Evolutionary conservation across 2,888 invertebrate genomes (phyloP).

Genomic region (Myopa tessellatipennis): DNA sequence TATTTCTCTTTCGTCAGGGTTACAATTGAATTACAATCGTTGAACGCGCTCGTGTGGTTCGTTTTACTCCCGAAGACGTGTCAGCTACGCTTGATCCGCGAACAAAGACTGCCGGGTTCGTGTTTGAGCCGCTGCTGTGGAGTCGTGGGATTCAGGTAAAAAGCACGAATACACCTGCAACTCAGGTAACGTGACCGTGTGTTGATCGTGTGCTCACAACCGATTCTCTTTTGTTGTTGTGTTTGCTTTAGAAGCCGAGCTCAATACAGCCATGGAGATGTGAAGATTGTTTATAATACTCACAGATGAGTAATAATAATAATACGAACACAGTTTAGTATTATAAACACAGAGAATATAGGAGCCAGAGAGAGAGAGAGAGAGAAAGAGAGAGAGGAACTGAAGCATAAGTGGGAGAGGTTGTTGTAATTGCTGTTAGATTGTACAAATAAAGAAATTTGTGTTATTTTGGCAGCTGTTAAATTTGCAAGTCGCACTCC

Average conservation of each 20-base stretch:
- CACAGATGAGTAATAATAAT: neutral
- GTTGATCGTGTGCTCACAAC: constrained; percentile 4
- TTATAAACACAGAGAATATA: neutral
- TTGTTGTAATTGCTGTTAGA: too few species aligned
- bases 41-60: constrained; percentile 39
- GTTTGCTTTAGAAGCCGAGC: constrained; percentile 6
- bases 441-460: too few species aligned
- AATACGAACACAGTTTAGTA: neutral
- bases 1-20: constrained; percentile 8
- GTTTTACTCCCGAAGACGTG: constrained; percentile 60
- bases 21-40: constrained; percentile 16
- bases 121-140: constrained; percentile 15
- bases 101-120: constrained; percentile 58
- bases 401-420: too few species aligned
- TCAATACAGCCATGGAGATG: neutral
- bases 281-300: neutral
- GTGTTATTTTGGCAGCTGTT: too few species aligned
- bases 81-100: constrained; percentile 62
- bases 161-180: constrained; percentile 8
- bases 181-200: constrained; percentile 5
- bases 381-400: neutral
- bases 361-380: neutral
- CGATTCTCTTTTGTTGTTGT: neutral
- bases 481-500: too few species aligned
- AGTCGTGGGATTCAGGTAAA: constrained; percentile 20